Conservation (phyloP, 2,113 vertebrate species). For the Pygoscelis adeliae region DNA sequence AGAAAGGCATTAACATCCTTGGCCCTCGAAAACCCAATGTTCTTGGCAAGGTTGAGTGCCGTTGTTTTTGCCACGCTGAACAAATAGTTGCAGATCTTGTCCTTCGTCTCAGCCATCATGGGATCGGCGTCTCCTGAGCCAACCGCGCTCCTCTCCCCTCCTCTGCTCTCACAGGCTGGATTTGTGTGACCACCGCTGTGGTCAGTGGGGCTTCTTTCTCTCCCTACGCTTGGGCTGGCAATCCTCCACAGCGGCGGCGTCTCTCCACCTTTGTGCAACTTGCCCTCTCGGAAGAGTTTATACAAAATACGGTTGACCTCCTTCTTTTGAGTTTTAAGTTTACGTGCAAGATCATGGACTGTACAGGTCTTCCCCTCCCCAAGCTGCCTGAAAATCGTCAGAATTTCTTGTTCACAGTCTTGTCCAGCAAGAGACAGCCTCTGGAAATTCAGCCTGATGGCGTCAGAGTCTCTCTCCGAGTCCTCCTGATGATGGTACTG, state of each 20-base stretch:
- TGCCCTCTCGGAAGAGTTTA: constrained; percentile 66
- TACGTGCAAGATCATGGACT: constrained; percentile 71
- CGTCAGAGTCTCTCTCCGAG: neutral
- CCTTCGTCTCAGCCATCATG: constrained; percentile 82
- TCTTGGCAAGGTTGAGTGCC: constrained; percentile 85
- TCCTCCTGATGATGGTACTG: rapidly evolving
- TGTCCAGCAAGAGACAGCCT: neutral
- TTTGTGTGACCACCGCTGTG: neutral
- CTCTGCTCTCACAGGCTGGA: neutral
- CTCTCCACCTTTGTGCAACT: constrained; percentile 56
- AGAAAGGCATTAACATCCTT: constrained; percentile 85
- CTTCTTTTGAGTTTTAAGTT: constrained; percentile 77
- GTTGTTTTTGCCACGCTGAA: constrained; percentile 71
- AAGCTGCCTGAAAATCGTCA: constrained; percentile 69
- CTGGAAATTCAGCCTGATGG: constrained; percentile 36
- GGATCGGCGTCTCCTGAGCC: neutral
- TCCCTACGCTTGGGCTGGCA: neutral
- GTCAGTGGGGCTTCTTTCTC: neutral
- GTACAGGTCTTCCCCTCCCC: constrained; percentile 62
- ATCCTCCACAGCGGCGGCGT: constrained; percentile 82
- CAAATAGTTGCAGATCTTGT: constrained; percentile 83
- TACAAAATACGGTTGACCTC: constrained; percentile 85
- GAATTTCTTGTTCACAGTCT: neutral
- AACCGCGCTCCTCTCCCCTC: neutral
- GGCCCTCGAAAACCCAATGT: constrained; percentile 79